A percentile compares a stretch with the other conserved stretches of the same genome.
Conservation (phyloP, 2,113 vertebrate genomes). For the Oncorhynchus gorbuscha region DNA sequence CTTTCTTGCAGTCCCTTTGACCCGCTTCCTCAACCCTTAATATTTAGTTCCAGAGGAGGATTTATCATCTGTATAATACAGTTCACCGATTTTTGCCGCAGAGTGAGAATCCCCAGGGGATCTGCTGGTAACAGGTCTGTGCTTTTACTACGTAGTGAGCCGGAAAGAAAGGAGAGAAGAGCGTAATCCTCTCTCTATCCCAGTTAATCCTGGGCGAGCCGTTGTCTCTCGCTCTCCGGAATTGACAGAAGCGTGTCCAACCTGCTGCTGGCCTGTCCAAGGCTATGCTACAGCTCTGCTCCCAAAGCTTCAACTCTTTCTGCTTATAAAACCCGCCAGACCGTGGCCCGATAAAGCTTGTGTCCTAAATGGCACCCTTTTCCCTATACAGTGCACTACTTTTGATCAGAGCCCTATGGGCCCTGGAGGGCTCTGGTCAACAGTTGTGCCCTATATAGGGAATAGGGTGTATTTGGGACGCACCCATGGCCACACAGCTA, state of each 20-base stretch:
- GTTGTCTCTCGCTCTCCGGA: constrained; percentile 34
- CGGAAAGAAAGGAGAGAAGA: constrained; percentile 30
- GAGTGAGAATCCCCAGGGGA: constrained; percentile 20
- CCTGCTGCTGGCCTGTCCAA: constrained; percentile 31
- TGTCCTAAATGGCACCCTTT: neutral
- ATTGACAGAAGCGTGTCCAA: constrained; percentile 41
- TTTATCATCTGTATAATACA: constrained; percentile 7
- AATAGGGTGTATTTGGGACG: neutral
- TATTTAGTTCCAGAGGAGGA: constrained; percentile 20
- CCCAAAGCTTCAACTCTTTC: constrained; percentile 71
- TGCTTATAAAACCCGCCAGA: constrained; percentile 19
- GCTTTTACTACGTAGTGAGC: neutral
- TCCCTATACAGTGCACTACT: too few relatives aligned
- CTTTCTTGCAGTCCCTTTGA: neutral
- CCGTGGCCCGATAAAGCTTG: neutral
- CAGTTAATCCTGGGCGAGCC: constrained; percentile 71
- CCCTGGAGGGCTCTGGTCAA: too few relatives aligned
- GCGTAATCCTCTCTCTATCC: constrained; percentile 75
- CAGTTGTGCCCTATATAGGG: too few relatives aligned
- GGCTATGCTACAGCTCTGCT: neutral
- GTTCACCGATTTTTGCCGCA: neutral
- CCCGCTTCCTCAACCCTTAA: neutral
- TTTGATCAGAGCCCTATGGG: too few relatives aligned
- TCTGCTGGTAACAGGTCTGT: neutral
- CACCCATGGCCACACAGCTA: neutral